A percentile compares a stretch with the other conserved stretches of the same genome.
Conservation (phyloP, 2,113 vertebrate genomes). For the Crotophaga sulcirostris region DNA sequence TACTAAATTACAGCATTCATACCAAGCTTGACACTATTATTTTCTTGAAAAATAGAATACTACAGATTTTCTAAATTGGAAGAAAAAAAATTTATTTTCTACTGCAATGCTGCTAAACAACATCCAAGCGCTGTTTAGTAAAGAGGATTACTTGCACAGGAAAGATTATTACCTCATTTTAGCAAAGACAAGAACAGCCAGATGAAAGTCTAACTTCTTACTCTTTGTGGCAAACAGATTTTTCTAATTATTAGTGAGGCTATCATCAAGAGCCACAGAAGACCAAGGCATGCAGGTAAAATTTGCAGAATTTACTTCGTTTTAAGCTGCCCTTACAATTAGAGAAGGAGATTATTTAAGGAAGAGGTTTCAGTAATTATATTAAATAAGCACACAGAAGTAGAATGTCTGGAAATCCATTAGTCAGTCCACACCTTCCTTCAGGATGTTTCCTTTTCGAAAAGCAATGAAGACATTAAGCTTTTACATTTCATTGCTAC, state of each 20-base stretch:
- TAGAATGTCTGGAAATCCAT: background rate
- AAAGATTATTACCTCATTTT: slow-evolving; percentile 31
- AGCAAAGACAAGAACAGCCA: background rate
- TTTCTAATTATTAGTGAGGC: background rate
- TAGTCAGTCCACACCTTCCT: background rate
- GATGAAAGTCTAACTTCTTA: background rate
- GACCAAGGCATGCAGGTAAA: background rate
- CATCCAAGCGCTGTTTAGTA: background rate
- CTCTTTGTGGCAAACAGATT: background rate
- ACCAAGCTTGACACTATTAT: slow-evolving; percentile 5
- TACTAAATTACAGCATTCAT: slow-evolving; percentile 53
- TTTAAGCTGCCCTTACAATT: background rate
- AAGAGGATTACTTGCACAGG: slow-evolving; percentile 17
- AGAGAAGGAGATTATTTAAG: background rate
- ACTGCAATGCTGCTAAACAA: background rate
- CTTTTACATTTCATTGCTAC: background rate
- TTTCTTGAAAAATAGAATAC: slow-evolving; percentile 35
- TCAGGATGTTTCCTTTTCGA: background rate
- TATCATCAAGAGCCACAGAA: background rate
- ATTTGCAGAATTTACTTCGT: background rate
- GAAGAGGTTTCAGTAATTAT: background rate
- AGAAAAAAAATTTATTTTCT: slow-evolving; percentile 12
- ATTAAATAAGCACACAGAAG: background rate
- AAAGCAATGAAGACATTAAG: background rate
- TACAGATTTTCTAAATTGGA: slow-evolving; percentile 21